Evolutionary conservation across 2,888 invertebrate genomes (phyloP), one percentile per base, ranked within the genome.

Genomic region (Hoplodrina blanda): DNA sequence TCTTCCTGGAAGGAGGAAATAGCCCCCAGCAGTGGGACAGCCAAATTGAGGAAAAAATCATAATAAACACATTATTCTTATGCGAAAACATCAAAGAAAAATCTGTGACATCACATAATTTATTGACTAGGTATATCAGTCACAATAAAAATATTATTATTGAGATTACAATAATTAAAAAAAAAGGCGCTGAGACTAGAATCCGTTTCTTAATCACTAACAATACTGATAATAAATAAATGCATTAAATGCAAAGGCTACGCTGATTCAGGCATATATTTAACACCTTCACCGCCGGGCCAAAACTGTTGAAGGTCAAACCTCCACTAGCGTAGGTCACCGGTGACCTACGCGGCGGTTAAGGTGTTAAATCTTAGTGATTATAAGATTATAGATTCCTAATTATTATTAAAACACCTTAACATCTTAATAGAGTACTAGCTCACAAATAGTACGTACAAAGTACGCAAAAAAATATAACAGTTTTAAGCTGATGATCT

Each of bases 231-330:
- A 11, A 19, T 55, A 19, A 49, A 25, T 30, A 5, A n/a, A 46
- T 52, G 70, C 69, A 69, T 69, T 52, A 52, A 69, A 69, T 69
- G 57, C 57, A 57, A 69, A 11, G 4, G 33, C 5, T 69, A 44
- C 13, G 19, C 37, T 49, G 54, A 61, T 17, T 41, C 10, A 17
- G 17, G 5, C 25, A 25, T 46, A 17, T 19, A 17, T 5, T 37
- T 59, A n/a, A n/a, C n/a, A n/a, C n/a, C n/a, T n/a, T n/a, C n/a
- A n/a, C n/a, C n/a, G n/a, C n/a, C n/a, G n/a, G n/a, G n/a, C n/a
- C n/a, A n/a, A n/a, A n/a, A n/a, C n/a, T n/a, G n/a, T n/a, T n/a
- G n/a, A n/a, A n/a, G n/a, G n/a, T n/a, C n/a, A n/a, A n/a, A n/a
- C n/a, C n/a, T n/a, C n/a, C n/a, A n/a, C n/a, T n/a, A n/a, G n/a